A percentile compares a stretch with the other conserved stretches of the same genome.
Evolutionary conservation across 2,888 invertebrate genomes (phyloP).

Genomic region (Nomada lathburiana): DNA sequence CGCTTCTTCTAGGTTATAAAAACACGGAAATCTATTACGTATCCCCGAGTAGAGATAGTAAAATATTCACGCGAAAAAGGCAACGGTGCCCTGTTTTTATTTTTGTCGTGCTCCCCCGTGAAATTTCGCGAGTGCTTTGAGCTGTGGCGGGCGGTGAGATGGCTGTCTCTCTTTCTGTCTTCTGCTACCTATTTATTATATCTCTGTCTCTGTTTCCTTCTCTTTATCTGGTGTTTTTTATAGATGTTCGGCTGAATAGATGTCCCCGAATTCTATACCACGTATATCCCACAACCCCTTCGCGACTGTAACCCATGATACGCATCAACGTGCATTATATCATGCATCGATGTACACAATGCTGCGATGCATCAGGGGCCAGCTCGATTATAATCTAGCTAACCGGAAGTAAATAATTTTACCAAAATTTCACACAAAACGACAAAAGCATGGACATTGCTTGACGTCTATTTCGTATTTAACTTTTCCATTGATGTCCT

Average conservation of each 20-base stretch:
- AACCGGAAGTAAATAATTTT: constrained; percentile 16
- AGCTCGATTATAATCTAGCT: constrained; percentile 40
- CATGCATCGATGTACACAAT: constrained; percentile 48
- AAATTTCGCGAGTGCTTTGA: constrained; percentile 75
- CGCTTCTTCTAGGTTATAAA: constrained; percentile 75
- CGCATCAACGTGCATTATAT: constrained; percentile 27
- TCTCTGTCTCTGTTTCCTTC: constrained; percentile 38
- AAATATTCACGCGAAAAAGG: constrained; percentile 48
- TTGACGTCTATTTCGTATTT: not conserved
- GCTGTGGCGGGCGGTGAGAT: constrained; percentile 78
- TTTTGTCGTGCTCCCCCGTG: constrained; percentile 67
- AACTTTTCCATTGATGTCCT: not conserved
- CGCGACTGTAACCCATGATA: constrained; percentile 30
- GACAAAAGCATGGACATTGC: not conserved
- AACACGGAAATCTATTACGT: constrained; percentile 56
- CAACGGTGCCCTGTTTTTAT: constrained; percentile 48
- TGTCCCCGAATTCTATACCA: constrained; percentile 54
- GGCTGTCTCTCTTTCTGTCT: constrained; percentile 75
- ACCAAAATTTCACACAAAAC: not conserved
- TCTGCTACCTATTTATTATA: constrained; percentile 39
- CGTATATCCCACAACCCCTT: not conserved
- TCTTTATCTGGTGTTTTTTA: constrained; percentile 65
- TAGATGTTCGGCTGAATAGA: constrained; percentile 69
- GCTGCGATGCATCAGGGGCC: constrained; percentile 31
- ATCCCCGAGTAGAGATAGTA: constrained; percentile 50